A percentile compares a stretch with the other conserved stretches of the same genome.
These are phyloP conservation scores for Oreamnos americanus DNA, from an alignment of 2,113 vertebrate genomes.

Conservation along the genomic window DNA sequence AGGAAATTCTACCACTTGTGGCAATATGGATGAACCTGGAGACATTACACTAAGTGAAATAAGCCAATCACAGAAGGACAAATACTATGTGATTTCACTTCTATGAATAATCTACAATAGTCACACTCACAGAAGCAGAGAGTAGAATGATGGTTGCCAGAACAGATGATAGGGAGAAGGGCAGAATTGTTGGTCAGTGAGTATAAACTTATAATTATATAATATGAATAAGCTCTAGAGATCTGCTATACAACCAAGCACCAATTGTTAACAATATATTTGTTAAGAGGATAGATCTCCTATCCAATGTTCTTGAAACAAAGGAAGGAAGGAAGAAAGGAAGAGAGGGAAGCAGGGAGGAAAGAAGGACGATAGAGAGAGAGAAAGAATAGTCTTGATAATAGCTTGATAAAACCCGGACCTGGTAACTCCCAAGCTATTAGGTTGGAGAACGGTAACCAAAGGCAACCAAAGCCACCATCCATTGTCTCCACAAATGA, in stretches of 20 bases:
- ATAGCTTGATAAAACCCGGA: constrained; percentile 7
- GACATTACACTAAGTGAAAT: not conserved
- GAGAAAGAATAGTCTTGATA: not conserved
- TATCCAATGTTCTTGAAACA: not conserved
- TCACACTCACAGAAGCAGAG: not conserved
- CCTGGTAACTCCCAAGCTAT: not conserved
- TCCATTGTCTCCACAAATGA: constrained; percentile 27
- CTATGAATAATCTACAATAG: not conserved
- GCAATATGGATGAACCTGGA: not conserved
- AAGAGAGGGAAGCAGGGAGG: no score
- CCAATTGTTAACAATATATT: not conserved
- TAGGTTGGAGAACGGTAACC: constrained; percentile 26
- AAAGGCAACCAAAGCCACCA: constrained; percentile 36
- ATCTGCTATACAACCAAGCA: not conserved
- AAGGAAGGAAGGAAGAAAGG: not conserved
- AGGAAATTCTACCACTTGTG: not conserved
- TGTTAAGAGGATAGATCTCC: not conserved
- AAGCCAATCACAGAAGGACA: not conserved
- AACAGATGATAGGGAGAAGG: not conserved
- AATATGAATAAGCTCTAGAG: not conserved
- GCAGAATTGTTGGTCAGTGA: not conserved
- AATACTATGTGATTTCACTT: not conserved
- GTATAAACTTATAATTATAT: not conserved
- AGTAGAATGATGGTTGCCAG: not conserved
- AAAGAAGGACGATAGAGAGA: no score